Base-by-base conservation (phyloP, 1,140 invertebrate species). In the Drosophila seguyi region DNA sequence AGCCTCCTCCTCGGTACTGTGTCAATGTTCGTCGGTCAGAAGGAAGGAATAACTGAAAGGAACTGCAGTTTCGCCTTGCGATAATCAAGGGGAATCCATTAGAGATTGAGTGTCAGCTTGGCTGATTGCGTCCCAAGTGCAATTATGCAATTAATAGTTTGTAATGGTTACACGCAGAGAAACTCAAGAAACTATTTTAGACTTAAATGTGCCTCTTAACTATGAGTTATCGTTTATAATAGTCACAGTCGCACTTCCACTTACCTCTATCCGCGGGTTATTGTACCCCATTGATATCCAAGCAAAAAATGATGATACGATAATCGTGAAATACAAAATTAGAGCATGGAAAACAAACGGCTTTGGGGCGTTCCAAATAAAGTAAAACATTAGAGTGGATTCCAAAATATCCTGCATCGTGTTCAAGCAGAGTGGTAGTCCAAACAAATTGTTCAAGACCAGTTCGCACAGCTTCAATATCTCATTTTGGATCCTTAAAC, bases 401-500 rank as follows among this genome's bases (percentile, higher is more conserved):
- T 55, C 52, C 34, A 55, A 11, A 22, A 38, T 55, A 11, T 55
- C 52, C 20, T 55, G 34, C 4, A 38, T 38, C 8, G 22, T 25
- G 34, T 55, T 38, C 20, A 55, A 2, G 16, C 52, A 55, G 14
- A 55, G 20, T 16, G 6, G 52, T 4, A 55, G 11, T 25, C 52
- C 52, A 4, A 20, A 55, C 4, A 55, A 25, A 2, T 22, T 0
- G 14, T n/a, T 55, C 8, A 38, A 11, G 34, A n/a, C 13, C 52
- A 4, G 5, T 34, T 55, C 52, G 8, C 52, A 55, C 8, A 38
- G 4, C 14, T 7, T 16, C 0, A 38, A 5, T 16, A 38, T 38
- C 34, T 55, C 34, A n/a, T 25, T 55, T 38, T 55, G 52, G 1
- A 55, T 25, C 20, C n/a, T 38, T 25, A 55, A 55, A 25, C 14